Percentiles rank a stretch among this genome's conserved stretches.
These are phyloP conservation scores for Phalloptychus januarius DNA, from an alignment of 2,797 vertebrate genomes.

Conservation along the genomic window DNA sequence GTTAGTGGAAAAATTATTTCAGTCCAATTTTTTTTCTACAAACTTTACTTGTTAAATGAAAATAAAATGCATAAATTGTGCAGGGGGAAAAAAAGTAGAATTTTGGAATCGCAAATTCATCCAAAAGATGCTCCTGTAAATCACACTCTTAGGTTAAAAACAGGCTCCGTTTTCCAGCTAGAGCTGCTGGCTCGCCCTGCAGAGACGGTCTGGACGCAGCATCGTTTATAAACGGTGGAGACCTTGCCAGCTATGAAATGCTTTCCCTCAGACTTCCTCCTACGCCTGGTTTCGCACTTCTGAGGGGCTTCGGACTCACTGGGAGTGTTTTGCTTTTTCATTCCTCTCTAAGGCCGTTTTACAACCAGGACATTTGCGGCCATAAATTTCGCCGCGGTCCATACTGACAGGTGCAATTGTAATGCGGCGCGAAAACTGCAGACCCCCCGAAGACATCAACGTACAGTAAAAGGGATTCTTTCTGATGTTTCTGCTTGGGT, in stretches of 20 bases:
- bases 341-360: conserved; percentile 89
- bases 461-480: conserved; percentile 59
- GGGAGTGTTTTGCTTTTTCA: conserved; percentile 89
- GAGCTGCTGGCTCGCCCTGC: conserved; percentile 41
- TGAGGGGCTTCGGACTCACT: conserved; percentile 82
- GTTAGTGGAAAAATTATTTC: not conserved
- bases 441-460: conserved; percentile 78
- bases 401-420: conserved; percentile 99
- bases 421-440: conserved; percentile 88
- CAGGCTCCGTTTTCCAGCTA: conserved; percentile 34
- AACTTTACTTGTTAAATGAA: not conserved
- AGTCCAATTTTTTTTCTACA: not conserved
- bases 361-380: conserved; percentile 88
- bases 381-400: conserved; percentile 96
- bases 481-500: conserved; percentile 49
- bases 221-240: conserved; percentile 81
- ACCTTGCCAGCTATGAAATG: conserved; percentile 85
- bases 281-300: conserved; percentile 92
- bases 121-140: conserved; percentile 9
- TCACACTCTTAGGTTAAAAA: not conserved
- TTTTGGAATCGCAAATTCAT: conserved; percentile 23
- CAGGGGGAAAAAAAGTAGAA: not conserved
- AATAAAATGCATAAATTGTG: conserved; percentile 6
- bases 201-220: conserved; percentile 42
- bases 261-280: conserved; percentile 92